Percentiles rank a stretch among this genome's conserved stretches.
Evolutionary conservation across 23 tunicate species (phyloP).

Genomic region (Oikopleura vanhoeffeni): DNA sequence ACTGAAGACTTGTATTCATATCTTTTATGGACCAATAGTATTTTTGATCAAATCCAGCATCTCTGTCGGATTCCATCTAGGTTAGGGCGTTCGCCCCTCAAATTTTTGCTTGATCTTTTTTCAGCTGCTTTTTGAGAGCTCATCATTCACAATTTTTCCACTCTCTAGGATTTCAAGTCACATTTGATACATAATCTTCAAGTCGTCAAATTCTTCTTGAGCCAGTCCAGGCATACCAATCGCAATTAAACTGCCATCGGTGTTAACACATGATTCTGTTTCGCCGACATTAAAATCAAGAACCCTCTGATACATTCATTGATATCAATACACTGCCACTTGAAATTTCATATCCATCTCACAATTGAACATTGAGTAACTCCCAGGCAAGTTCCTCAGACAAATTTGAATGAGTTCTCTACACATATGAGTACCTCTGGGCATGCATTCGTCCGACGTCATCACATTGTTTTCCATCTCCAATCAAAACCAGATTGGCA

Average conservation of each 20-base stretch:
- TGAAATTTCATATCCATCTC: constrained; percentile 23
- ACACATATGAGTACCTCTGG: constrained; percentile 6
- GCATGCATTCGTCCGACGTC: constrained; percentile 19
- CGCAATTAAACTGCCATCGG: background rate
- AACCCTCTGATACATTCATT: background rate
- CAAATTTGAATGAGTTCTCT: constrained; percentile 24
- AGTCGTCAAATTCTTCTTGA: background rate
- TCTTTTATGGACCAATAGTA: background rate
- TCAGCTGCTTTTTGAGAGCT: too few relatives aligned
- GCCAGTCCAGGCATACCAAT: background rate
- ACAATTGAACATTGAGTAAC: constrained; percentile 28
- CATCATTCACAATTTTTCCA: background rate
- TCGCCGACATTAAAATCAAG: background rate
- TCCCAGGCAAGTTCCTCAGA: constrained; percentile 22
- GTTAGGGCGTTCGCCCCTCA: too few relatives aligned
- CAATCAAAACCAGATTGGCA: background rate
- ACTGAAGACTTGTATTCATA: too few relatives aligned
- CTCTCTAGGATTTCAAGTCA: background rate
- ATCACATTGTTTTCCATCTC: constrained; percentile 16
- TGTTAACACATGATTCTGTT: background rate
- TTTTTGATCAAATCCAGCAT: background rate
- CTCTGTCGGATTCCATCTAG: constrained; percentile 6
- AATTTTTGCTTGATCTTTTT: too few relatives aligned
- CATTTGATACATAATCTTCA: background rate
- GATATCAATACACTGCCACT: constrained; percentile 24